phyloP scores from a whole-genome alignment of 2,888 invertebrate genomes.

The Cheilosia pagana region DNA sequence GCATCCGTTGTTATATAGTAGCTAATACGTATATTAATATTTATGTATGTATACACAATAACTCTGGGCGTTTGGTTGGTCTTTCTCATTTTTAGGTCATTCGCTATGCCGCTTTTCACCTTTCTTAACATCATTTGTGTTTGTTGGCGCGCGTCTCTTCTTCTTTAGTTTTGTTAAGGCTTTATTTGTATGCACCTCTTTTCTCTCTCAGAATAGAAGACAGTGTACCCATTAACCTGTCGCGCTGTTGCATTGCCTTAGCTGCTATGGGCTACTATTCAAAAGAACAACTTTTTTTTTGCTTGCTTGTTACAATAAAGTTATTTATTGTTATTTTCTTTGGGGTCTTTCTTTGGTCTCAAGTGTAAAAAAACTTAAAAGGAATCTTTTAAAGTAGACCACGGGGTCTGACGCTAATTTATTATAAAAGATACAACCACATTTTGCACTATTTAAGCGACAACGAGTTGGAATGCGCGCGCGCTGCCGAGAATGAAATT shows the following conservation, averaged over 20 bases:
- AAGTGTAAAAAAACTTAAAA: slow-evolving; percentile 8
- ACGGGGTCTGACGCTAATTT: slow-evolving; percentile 7
- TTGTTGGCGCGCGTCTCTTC: not conserved
- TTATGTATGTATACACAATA: not conserved
- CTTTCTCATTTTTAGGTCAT: slow-evolving; percentile 54
- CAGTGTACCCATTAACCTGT: slow-evolving; percentile 19
- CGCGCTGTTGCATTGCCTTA: not conserved
- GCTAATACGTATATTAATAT: slow-evolving; percentile 3
- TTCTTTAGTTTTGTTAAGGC: not conserved
- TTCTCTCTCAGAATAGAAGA: slow-evolving; percentile 13
- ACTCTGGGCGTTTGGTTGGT: slow-evolving; percentile 16
- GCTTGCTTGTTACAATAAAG: not conserved
- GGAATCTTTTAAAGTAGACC: slow-evolving; percentile 16
- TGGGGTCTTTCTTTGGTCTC: not conserved
- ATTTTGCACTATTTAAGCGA: not conserved
- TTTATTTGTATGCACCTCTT: not conserved
- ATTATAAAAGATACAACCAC: not conserved
- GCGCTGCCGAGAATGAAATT: slow-evolving; percentile 7
- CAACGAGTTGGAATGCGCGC: not conserved
- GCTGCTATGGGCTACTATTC: not conserved
- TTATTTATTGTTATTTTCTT: slow-evolving; percentile 3
- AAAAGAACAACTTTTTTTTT: not conserved
- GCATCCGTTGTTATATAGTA: slow-evolving; percentile 3
- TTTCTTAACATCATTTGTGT: slow-evolving; percentile 5
- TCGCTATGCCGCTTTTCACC: slow-evolving; percentile 47